Conservation (phyloP, 2,888 invertebrate species). For the Perdita meconis region DNA sequence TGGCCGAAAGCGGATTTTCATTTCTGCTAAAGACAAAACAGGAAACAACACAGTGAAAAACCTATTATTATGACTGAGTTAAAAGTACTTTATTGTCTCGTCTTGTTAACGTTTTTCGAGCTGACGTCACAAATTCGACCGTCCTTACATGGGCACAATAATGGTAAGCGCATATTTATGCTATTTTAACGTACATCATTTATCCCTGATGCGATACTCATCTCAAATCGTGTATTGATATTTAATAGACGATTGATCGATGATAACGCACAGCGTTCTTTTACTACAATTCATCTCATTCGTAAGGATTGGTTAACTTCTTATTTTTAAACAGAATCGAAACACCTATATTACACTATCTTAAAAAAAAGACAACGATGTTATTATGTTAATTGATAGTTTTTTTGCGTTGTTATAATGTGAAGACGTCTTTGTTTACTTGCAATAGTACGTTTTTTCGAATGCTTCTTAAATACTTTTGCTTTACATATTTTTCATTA, state of each 20-base stretch:
- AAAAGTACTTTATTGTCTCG: conserved; percentile 88
- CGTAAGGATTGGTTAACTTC: conserved; percentile 3
- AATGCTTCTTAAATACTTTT: neutral
- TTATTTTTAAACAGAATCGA: neutral
- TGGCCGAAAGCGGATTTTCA: conserved; percentile 75
- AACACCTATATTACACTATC: neutral
- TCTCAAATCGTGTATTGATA: conserved; percentile 19
- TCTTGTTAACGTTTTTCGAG: conserved; percentile 89
- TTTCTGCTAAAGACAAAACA: conserved; percentile 75
- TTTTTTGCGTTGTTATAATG: neutral
- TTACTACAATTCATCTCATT: neutral
- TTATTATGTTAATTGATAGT: neutral
- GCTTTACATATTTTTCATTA: neutral
- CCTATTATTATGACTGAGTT: conserved; percentile 85
- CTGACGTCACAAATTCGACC: conserved; percentile 88
- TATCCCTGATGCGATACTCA: conserved; percentile 20
- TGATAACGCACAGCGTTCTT: neutral
- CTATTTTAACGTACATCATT: conserved; percentile 38
- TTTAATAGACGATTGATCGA: conserved; percentile 3
- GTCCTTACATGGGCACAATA: conserved; percentile 90
- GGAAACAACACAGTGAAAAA: conserved; percentile 67
- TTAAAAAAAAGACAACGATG: conserved; percentile 3
- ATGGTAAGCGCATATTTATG: conserved; percentile 86
- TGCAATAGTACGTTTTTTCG: neutral
- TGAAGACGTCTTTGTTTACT: neutral